Evolutionary conservation across 2,888 invertebrate genomes (phyloP), one percentile per base, ranked within the genome.

Genomic region (Caradrina kadenii): DNA sequence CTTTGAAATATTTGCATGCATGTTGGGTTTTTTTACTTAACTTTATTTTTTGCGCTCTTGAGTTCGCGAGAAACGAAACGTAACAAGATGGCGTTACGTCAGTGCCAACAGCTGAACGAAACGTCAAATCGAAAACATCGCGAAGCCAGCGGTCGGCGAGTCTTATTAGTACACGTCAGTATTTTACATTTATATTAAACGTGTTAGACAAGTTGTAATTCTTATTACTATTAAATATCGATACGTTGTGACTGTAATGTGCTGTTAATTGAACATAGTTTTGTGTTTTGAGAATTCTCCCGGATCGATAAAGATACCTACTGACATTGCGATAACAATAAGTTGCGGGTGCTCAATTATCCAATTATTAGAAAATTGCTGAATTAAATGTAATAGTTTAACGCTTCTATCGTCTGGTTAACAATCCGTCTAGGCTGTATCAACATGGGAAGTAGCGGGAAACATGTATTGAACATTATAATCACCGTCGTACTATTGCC

Each of bases 161-260:
- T 93, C 76, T 72, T 78, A 88, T 80, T 80, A 80, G 86, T 89
- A 93, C 94, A 94, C 94, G 94, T 94, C 94, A 94, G 93, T 92
- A 86, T 86, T 88, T 87, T 77, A 75, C 45, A 73, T 72, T 86
- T 84, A 1, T 85, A 86, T 67, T 82, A 86, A 69, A 66, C 75
- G 80, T 78, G 65, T 61, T 53, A 39, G 59, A 67, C 5, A 66
- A 63, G 31, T 59, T 80, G 72, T 71, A 69, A 66, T 79, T 35
- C 54, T n/a, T 60, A 80, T 60, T 80, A 52, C 52, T 61, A 61
- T 63, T 68, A 62, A 71, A 67, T 73, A 65, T 67, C 61, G 53
- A 65, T 61, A 70, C 22, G 45, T 42, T 19, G 63, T 50, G 52
- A 55, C 11, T 69, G 31, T 54, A 67, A 56, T 66, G 61, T 17